Evolutionary conservation across 2,888 invertebrate genomes (phyloP).

Genomic region (Drosophila flavopinicola): DNA sequence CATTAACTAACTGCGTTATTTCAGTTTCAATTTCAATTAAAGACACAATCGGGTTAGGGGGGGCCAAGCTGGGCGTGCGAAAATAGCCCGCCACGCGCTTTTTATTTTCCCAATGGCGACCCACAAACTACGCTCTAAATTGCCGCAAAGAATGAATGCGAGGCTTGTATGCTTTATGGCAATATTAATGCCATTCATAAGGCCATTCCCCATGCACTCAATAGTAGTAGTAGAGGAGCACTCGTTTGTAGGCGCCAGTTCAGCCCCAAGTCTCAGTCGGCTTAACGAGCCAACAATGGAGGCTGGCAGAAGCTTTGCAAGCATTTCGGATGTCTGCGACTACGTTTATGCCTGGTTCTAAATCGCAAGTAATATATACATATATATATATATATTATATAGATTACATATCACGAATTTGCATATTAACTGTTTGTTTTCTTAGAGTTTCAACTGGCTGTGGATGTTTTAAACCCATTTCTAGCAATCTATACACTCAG

Average conservation of each 20-base stretch:
- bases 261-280: constrained; percentile 23
- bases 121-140: constrained; percentile 62
- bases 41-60: constrained; percentile 3
- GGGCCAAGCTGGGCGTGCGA: constrained; percentile 64
- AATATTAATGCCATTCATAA: constrained; percentile 62
- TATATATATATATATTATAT: neutral
- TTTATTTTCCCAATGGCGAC: constrained; percentile 25
- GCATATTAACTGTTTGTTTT: no score
- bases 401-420: neutral
- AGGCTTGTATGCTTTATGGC: constrained; percentile 53
- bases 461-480: no score
- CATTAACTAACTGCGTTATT: constrained; percentile 71
- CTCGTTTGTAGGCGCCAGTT: constrained; percentile 64
- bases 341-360: constrained; percentile 29
- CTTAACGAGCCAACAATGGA: constrained; percentile 67
- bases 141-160: constrained; percentile 50
- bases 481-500: no score
- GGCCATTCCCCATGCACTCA: constrained; percentile 37
- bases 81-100: constrained; percentile 58
- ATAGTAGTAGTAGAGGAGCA: constrained; percentile 7
- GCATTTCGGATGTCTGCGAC: constrained; percentile 3
- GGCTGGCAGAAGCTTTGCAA: constrained; percentile 1
- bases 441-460: no score
- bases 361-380: neutral
- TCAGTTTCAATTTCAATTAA: constrained; percentile 75